Conservation (phyloP, 2,888 invertebrate species). For the Eumacrocentrus americanus region DNA sequence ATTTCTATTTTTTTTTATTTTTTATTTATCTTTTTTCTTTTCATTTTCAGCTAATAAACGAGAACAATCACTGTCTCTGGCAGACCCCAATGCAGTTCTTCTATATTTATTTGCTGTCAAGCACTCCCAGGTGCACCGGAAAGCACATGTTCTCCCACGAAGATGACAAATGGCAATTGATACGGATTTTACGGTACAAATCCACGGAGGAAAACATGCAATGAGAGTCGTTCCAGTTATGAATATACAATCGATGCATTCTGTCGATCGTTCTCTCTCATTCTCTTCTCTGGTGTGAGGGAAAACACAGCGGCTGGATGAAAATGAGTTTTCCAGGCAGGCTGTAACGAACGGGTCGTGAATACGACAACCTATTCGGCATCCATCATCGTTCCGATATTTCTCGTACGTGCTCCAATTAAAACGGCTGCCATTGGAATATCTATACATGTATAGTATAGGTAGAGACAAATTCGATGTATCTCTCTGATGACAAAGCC, state of each 20-base stretch:
- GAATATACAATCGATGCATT: not conserved
- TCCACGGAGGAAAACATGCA: not conserved
- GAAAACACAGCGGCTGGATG: not conserved
- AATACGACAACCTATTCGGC: constrained; percentile 7
- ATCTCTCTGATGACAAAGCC: not conserved
- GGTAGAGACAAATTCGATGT: not conserved
- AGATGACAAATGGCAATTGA: not conserved
- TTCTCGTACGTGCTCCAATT: constrained; percentile 19
- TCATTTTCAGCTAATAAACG: not conserved
- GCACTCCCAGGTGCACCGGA: too few species aligned
- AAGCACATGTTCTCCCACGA: too few species aligned
- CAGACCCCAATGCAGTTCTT: not conserved
- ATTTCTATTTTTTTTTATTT: not conserved
- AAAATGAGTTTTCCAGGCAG: constrained; percentile 8
- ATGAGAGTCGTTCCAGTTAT: not conserved
- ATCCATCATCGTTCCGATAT: constrained; percentile 22
- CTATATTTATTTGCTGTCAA: not conserved
- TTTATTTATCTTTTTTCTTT: not conserved
- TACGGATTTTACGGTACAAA: not conserved
- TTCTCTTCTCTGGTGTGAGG: not conserved
- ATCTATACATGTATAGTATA: too few species aligned
- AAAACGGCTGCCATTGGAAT: constrained; percentile 16
- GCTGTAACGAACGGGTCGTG: not conserved
- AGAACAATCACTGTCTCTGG: not conserved
- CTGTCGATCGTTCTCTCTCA: not conserved